Evolutionary conservation across 1,140 invertebrate species (phyloP), one percentile per base, ranked within the genome.

Genomic region (Ips nitidus): DNA sequence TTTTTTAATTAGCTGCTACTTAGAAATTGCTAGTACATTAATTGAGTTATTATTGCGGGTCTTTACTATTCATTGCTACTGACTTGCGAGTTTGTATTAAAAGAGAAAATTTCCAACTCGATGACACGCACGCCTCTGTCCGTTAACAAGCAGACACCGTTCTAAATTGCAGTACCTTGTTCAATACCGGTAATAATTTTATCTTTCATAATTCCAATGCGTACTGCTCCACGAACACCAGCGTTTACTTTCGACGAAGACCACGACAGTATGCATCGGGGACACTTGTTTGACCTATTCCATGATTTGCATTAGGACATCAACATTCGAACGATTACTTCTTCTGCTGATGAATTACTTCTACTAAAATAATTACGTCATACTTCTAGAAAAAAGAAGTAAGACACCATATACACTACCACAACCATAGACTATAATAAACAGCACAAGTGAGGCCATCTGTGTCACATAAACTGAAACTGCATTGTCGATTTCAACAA

Each of bases 161-260:
- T 65, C 62, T 43, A 65, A 65, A 65, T 42, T 53, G 40, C 62
- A 56, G 41, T 42, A 65, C 56, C 62, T 55, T 55, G 52, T 65
- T 52, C 52, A 55, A 65, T 56, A 65, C 52, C 62, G 52, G 39
- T 43, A 65, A 55, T 65, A 65, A 65, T 65, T 53, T 43, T 65
- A 65, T 43, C 60, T 22, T 22, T 22, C 22, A 22, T 22, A 22
- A 22, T 22, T 22, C 22, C 22, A 22, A 22, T 22, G 22, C 22
- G 22, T 22, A 22, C 22, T 22, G 22, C 22, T 22, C 22, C 22
- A 22, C 22, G 22, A 22, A 22, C 22, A 22, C 22, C 22, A 22
- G 22, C n/a, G 45, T 45, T 61, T 45, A 59, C 37, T 59, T 55
- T 55, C 52, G 37, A 55, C 36, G 37, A 5, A 55, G 45, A 47